Percentiles rank a stretch among this genome's conserved stretches.
These are phyloP conservation scores for Solea senegalensis DNA, from an alignment of 2,113 vertebrate genomes.

Conservation along the genomic window DNA sequence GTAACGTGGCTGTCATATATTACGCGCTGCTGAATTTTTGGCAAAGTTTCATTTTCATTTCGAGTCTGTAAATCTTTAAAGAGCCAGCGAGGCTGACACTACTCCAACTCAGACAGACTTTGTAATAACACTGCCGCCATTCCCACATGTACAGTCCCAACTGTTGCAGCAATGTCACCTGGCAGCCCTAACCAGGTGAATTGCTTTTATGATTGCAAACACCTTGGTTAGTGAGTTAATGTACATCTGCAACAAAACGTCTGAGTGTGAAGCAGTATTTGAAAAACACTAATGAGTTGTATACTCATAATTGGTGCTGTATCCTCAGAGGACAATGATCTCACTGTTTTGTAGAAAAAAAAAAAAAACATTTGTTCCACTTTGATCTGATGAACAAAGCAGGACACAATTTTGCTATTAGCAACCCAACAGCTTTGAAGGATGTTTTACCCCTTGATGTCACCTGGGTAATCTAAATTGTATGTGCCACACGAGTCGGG, in stretches of 20 bases:
- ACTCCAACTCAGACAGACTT: conserved; percentile 6
- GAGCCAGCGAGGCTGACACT: neutral
- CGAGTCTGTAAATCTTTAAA: conserved; percentile 19
- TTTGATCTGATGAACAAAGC: conserved; percentile 68
- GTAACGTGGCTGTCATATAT: conserved; percentile 17
- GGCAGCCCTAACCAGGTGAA: conserved; percentile 35
- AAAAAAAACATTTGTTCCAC: conserved; percentile 60
- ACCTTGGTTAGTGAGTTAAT: neutral
- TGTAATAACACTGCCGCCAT: conserved; percentile 4
- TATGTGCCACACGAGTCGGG: conserved; percentile 19
- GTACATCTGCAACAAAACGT: conserved; percentile 4
- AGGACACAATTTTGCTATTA: conserved; percentile 52
- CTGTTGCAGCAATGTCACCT: conserved; percentile 25
- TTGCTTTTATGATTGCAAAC: conserved; percentile 24
- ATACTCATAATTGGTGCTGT: conserved; percentile 18
- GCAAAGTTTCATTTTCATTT: conserved; percentile 23
- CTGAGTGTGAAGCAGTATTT: conserved; percentile 12
- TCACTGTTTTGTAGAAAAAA: conserved; percentile 43
- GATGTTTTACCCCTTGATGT: conserved; percentile 55
- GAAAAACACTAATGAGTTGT: conserved; percentile 53
- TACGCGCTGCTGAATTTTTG: conserved; percentile 16
- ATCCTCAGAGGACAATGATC: conserved; percentile 62
- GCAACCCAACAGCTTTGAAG: conserved; percentile 65
- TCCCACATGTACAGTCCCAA: conserved; percentile 9
- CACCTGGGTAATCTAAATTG: conserved; percentile 74